Percentiles rank a stretch among this genome's conserved stretches.
Conservation (phyloP, 2,888 invertebrate species). For the Hydrotaea diabolus region DNA sequence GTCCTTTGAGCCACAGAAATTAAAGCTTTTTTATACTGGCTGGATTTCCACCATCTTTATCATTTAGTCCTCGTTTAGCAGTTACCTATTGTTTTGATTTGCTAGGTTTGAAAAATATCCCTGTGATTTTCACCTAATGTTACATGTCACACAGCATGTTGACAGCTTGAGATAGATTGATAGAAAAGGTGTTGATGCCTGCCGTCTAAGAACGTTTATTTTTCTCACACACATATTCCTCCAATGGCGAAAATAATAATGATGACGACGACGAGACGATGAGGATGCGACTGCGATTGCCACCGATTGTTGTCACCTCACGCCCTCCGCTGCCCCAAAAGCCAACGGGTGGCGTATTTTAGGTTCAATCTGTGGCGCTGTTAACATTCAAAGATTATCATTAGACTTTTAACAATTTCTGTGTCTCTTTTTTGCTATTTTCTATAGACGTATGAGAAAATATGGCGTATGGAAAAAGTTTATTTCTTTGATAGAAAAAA, state of each 20-base stretch:
- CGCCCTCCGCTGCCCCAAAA: slow-evolving; percentile 10
- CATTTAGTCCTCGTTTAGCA: slow-evolving; percentile 15
- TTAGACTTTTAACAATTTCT: slow-evolving; percentile 42
- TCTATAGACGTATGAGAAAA: neutral
- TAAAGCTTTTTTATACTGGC: too few relatives aligned
- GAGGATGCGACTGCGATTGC: slow-evolving; percentile 29
- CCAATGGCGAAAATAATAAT: slow-evolving; percentile 2
- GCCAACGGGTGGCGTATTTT: slow-evolving; percentile 58
- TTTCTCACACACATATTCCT: slow-evolving; percentile 26
- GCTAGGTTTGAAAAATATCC: slow-evolving; percentile 33
- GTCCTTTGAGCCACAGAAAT: too few relatives aligned
- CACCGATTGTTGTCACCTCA: neutral
- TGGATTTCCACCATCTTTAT: neutral
- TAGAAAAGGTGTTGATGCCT: slow-evolving; percentile 67
- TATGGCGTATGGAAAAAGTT: slow-evolving; percentile 15
- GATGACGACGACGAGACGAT: slow-evolving; percentile 35
- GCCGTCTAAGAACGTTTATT: slow-evolving; percentile 61
- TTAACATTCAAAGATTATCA: slow-evolving; percentile 48
- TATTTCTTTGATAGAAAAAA: slow-evolving; percentile 11
- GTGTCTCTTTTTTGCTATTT: neutral
- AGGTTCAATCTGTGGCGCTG: slow-evolving; percentile 22
- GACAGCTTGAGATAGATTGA: slow-evolving; percentile 66
- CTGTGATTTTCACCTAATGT: slow-evolving; percentile 61
- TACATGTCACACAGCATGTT: slow-evolving; percentile 64
- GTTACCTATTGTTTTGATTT: slow-evolving; percentile 34